Conservation (phyloP, 1,140 invertebrate species). For the Hetaerina americana region DNA sequence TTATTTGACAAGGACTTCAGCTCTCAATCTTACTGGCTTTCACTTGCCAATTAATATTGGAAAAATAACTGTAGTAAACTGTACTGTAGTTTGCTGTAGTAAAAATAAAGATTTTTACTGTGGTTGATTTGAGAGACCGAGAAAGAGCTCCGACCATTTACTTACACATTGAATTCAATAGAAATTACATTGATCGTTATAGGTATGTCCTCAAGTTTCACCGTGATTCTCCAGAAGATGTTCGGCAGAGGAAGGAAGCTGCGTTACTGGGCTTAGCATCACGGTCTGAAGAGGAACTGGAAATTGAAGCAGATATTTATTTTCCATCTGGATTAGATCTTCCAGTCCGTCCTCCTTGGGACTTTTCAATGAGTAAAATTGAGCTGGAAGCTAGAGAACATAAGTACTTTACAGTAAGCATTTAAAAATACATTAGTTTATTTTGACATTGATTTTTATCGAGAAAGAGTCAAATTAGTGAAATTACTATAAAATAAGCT, state of each 20-base stretch:
- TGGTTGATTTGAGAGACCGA: no score
- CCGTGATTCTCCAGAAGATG: conserved; percentile 51
- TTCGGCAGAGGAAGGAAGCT: conserved; percentile 49
- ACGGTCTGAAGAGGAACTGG: conserved; percentile 43
- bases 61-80: no score
- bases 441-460: no score
- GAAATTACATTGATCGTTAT: conserved; percentile 10
- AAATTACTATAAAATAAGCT: no score
- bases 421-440: no score
- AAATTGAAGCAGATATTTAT: conserved; percentile 53
- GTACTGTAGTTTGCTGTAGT: no score
- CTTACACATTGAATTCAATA: neutral
- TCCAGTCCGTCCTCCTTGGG: conserved; percentile 71
- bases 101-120: no score
- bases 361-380: conserved; percentile 52
- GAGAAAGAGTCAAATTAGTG: no score
- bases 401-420: conserved; percentile 58
- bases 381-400: conserved; percentile 60
- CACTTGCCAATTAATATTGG: no score
- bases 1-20: no score
- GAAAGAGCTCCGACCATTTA: no score
- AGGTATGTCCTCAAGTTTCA: conserved; percentile 63
- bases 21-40: no score
- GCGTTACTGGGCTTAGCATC: conserved; percentile 37
- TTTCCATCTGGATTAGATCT: conserved; percentile 63